These are phyloP conservation scores for Pollenia amentaria DNA, from an alignment of 2,888 invertebrate species.

Conservation along the genomic window DNA sequence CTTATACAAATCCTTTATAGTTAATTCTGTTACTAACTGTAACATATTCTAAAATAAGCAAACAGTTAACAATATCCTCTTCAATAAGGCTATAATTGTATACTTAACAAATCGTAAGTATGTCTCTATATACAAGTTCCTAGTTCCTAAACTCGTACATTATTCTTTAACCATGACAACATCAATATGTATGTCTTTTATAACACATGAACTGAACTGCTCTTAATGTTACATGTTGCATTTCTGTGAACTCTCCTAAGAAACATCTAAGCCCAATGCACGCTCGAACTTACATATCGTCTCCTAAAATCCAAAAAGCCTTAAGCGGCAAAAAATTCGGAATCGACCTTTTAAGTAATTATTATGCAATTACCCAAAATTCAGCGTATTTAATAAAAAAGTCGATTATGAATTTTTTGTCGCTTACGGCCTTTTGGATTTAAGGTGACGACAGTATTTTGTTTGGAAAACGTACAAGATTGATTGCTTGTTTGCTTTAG, in stretches of 20 bases:
- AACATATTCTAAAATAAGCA: neutral
- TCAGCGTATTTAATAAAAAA: no score
- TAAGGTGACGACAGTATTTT: neutral
- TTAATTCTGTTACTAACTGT: conserved; percentile 17
- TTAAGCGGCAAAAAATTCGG: no score
- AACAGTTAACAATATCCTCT: neutral
- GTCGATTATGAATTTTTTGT: no score
- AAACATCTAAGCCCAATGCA: neutral
- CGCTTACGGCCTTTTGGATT: no score
- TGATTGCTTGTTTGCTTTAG: conserved; percentile 52
- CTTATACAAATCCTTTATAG: no score
- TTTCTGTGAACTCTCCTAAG: neutral
- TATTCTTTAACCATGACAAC: conserved; percentile 20
- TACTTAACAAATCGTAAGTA: neutral
- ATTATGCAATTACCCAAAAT: no score
- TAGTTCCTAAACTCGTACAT: neutral
- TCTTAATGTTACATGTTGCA: conserved; percentile 19
- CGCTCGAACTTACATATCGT: neutral
- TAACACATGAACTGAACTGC: conserved; percentile 8
- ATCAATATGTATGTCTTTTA: conserved; percentile 45
- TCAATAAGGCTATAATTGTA: neutral
- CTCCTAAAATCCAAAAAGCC: no score
- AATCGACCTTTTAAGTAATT: no score
- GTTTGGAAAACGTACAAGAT: conserved; percentile 55
- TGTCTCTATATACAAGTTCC: neutral